Base-by-base conservation (phyloP, 2,888 invertebrate genomes). In the Ophion slaviceki region DNA sequence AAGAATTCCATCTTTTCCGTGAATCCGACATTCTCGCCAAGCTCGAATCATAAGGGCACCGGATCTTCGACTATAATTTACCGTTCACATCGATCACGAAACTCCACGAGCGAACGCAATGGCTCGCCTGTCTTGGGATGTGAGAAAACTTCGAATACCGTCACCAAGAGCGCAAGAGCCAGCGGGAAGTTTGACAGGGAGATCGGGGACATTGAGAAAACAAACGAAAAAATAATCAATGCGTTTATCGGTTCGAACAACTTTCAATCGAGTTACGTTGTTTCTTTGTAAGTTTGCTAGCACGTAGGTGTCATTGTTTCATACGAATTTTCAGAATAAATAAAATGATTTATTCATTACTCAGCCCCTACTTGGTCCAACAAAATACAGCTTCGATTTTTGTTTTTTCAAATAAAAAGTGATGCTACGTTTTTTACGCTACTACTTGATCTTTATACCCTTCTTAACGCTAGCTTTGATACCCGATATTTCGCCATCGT, bases 1-100 rank as follows among this genome's bases (percentile, higher is more conserved):
- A 97, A 92, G 99, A 99, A 94, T 98, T 97, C 93, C 98, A 98
- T 91, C 95, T 99, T 88, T 99, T 98, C 96, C 96, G 98, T 93
- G 99, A 99, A 95, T 95, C 97, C 78, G 99, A 99, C 93, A 98
- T 99, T 92, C 95, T 99, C 92, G 99, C 99, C 82, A 99, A 99
- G 95, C 95, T 98, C 90, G 96, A 97, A 89, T 88, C 90, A 67
- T 94, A 94, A 92, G 53, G 20, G 89, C 53, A 61, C 76, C 86
- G 40, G 24, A 61, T 45, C 11, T 89, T 67, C 92, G 93, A 88
- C 71, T 62, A 64, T 84, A 24, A 36, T 32, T 80, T 90, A 89
- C 87, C n/a, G 24, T 88, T 86, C 82, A 86, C 70, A 72, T 53
- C 45, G 10, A 64, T 78, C 62, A 32, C 61, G 10, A 14, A 40